phyloP scores from a whole-genome alignment of 2,888 invertebrate species.

The Lomographa bimaculata region DNA sequence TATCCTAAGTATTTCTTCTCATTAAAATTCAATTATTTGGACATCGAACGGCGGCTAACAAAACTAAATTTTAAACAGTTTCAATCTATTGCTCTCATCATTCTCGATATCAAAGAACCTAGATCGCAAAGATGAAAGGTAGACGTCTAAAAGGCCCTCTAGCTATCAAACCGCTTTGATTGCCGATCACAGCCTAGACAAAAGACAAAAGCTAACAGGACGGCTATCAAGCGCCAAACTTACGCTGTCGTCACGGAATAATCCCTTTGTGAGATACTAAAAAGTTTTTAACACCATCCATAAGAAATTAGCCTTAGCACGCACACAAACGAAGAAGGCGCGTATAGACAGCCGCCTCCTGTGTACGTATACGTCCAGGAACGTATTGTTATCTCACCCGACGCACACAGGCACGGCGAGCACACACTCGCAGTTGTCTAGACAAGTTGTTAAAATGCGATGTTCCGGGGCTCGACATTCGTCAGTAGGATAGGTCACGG shows the following conservation, averaged over 20 bases:
- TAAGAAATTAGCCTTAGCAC: constrained; percentile 22
- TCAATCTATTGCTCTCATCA: too few species aligned
- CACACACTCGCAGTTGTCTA: constrained; percentile 65
- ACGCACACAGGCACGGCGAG: constrained; percentile 42
- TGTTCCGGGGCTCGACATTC: constrained; percentile 82
- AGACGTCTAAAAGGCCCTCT: constrained; percentile 11
- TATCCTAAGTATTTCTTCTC: too few species aligned
- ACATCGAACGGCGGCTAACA: too few species aligned
- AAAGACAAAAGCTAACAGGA: constrained; percentile 12
- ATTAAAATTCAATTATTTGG: too few species aligned
- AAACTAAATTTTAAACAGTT: too few species aligned
- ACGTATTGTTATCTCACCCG: constrained; percentile 21
- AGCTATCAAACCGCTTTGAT: constrained; percentile 15
- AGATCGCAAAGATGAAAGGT: constrained; percentile 9
- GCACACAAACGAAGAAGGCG: constrained; percentile 16
- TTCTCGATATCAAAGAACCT: constrained; percentile 12
- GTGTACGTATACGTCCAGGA: constrained; percentile 26
- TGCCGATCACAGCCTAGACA: constrained; percentile 19
- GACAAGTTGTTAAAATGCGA: constrained; percentile 78
- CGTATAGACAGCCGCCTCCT: constrained; percentile 12
- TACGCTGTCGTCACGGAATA: constrained; percentile 11
- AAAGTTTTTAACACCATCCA: constrained; percentile 30
- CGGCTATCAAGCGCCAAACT: constrained; percentile 14
- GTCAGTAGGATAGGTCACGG: constrained; percentile 84
- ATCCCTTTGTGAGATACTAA: constrained; percentile 30